Conservation (phyloP, 2,888 invertebrate species). For the Lordiphosa fenestrarum region DNA sequence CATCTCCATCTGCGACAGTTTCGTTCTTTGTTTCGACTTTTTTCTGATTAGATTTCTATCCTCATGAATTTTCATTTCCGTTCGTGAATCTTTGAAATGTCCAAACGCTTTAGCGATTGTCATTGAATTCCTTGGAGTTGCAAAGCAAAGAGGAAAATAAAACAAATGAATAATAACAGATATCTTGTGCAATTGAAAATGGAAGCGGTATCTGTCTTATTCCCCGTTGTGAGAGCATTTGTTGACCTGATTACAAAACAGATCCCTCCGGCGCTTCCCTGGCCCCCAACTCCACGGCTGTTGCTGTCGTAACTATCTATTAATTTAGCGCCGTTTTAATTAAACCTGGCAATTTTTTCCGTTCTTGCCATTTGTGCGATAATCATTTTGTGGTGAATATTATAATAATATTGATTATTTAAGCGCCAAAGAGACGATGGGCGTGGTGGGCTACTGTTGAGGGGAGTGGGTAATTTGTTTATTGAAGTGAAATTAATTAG, state of each 20-base stretch:
- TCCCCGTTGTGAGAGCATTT: conserved; percentile 32
- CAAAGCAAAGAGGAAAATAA: conserved; percentile 16
- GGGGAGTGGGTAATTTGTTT: conserved; percentile 7
- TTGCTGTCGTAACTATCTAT: conserved; percentile 23
- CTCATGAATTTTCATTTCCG: conserved; percentile 69
- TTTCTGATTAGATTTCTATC: conserved; percentile 65
- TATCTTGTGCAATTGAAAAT: conserved; percentile 11
- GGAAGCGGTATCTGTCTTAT: conserved; percentile 11
- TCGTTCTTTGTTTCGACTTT: conserved; percentile 51
- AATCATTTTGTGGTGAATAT: conserved; percentile 39
- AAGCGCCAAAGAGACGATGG: conserved; percentile 1
- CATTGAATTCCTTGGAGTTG: conserved; percentile 39
- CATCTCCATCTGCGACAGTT: conserved; percentile 37
- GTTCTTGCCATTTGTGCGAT: conserved; percentile 15
- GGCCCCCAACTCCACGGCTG: not conserved
- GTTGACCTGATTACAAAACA: conserved; percentile 51
- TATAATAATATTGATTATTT: conserved; percentile 42
- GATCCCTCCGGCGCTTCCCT: conserved; percentile 10
- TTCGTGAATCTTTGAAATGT: conserved; percentile 40
- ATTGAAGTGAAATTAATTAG: conserved; percentile 32
- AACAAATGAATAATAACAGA: conserved; percentile 10
- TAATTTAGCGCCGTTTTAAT: conserved; percentile 48
- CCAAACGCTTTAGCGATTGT: conserved; percentile 28
- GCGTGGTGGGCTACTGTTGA: not conserved
- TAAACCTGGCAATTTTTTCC: conserved; percentile 33